These are phyloP conservation scores for Chironomus striatipennis DNA, from an alignment of 1,140 invertebrate species.

Conservation along the genomic window DNA sequence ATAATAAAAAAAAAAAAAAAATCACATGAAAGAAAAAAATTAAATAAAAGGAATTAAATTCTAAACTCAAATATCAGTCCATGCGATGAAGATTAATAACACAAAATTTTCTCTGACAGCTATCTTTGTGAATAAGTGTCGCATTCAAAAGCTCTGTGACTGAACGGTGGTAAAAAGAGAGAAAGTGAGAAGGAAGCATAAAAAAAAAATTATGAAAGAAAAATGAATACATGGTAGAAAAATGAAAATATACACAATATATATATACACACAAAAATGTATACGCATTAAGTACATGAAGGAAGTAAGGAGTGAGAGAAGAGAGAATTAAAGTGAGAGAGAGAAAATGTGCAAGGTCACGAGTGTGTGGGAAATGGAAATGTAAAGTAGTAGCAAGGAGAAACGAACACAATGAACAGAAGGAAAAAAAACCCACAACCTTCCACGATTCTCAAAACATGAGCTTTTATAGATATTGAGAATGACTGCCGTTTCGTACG, in stretches of 20 bases:
- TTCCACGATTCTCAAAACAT: not conserved
- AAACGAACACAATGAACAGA: not conserved
- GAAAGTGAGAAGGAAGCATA: not conserved
- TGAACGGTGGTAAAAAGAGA: not conserved
- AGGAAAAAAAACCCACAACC: not conserved
- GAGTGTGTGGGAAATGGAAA: conserved; percentile 15
- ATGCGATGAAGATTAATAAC: not conserved
- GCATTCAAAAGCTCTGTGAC: not conserved
- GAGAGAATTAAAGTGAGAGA: not conserved
- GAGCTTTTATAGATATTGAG: not conserved
- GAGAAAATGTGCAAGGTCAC: conserved; percentile 20
- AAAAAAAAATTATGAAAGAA: no score
- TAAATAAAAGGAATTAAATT: no score
- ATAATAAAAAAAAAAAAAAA: no score
- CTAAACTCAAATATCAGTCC: not conserved
- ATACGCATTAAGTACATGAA: not conserved
- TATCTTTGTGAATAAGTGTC: conserved; percentile 12
- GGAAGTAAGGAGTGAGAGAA: not conserved
- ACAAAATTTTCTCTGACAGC: not conserved
- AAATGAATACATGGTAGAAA: no score
- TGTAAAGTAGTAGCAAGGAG: not conserved
- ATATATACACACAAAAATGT: not conserved
- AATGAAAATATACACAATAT: no score
- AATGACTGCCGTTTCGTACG: no score
- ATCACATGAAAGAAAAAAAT: no score